Evolutionary conservation across 2,888 invertebrate species (phyloP).

Genomic region (Meiosimyza platycephala): DNA sequence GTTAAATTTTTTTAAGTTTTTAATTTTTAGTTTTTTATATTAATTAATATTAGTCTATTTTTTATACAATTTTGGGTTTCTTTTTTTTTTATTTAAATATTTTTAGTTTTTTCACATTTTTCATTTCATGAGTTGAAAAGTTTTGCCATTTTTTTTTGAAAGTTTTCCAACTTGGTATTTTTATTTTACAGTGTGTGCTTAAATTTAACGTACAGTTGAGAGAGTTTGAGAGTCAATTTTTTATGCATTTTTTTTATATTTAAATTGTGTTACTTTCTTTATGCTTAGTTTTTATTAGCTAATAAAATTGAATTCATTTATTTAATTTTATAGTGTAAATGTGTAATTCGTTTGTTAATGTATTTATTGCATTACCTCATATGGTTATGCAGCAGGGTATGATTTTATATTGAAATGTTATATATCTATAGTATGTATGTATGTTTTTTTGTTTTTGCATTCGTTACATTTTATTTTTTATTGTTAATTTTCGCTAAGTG

Average conservation of each 20-base stretch:
- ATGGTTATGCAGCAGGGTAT: constrained; percentile 8
- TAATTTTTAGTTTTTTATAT: constrained; percentile 41
- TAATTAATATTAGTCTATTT: constrained; percentile 14
- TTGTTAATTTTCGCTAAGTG: constrained; percentile 22
- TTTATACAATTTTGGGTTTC: constrained; percentile 26
- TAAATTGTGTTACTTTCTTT: constrained; percentile 41
- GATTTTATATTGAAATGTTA: neutral
- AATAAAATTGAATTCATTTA: constrained; percentile 19
- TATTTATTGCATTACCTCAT: neutral
- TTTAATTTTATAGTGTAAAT: constrained; percentile 12
- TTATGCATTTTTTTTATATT: constrained; percentile 41
- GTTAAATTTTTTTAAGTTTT: constrained; percentile 42
- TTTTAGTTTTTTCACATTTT: constrained; percentile 30
- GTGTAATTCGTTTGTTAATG: constrained; percentile 23
- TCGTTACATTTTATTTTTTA: neutral
- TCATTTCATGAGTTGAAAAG: constrained; percentile 39
- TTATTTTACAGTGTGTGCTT: constrained; percentile 42
- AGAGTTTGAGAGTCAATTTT: constrained; percentile 31
- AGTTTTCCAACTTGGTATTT: constrained; percentile 22
- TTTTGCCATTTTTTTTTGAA: constrained; percentile 41
- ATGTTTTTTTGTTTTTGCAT: neutral
- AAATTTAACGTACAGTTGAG: constrained; percentile 29
- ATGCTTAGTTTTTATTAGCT: constrained; percentile 26
- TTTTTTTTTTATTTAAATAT: constrained; percentile 7
- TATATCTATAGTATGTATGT: neutral